These are phyloP conservation scores for Pterostichus niger DNA, from an alignment of 2,888 invertebrate species.

Conservation along the genomic window DNA sequence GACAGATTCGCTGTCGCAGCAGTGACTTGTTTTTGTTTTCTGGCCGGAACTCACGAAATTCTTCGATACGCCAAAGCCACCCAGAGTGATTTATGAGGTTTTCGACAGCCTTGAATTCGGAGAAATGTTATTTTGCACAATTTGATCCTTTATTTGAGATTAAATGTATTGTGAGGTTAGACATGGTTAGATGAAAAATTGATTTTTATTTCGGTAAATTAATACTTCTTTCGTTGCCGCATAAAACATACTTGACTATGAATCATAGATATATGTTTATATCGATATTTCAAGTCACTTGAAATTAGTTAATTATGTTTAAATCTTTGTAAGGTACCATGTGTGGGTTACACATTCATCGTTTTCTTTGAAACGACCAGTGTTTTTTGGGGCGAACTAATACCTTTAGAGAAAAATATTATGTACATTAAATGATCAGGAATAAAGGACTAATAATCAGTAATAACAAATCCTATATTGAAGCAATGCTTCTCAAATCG, in stretches of 20 bases:
- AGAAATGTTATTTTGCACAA: background rate
- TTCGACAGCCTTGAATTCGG: background rate
- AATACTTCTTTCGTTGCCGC: background rate
- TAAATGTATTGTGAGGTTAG: background rate
- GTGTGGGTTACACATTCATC: too few relatives aligned
- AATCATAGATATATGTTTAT: background rate
- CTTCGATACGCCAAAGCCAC: background rate
- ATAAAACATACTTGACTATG: background rate
- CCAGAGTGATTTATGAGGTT: background rate
- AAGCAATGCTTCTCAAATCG: too few relatives aligned
- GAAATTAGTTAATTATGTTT: too few relatives aligned
- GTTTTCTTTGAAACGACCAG: too few relatives aligned
- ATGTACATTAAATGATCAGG: too few relatives aligned
- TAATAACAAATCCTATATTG: too few relatives aligned
- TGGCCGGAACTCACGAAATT: background rate
- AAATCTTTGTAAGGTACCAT: too few relatives aligned
- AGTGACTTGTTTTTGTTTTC: background rate
- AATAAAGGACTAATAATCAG: too few relatives aligned
- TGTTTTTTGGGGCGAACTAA: too few relatives aligned
- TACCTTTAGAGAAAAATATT: too few relatives aligned
- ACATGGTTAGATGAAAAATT: conserved; percentile 12
- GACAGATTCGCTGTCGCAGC: conserved; percentile 13
- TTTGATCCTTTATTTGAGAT: conserved; percentile 11
- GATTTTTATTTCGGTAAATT: background rate
- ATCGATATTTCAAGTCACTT: too few relatives aligned